A percentile compares a stretch with the other conserved stretches of the same genome.
phyloP scores from a whole-genome alignment of 30 jellyfish, hydroid and myxozoan genomes.

The Cassiopea xamachana region DNA sequence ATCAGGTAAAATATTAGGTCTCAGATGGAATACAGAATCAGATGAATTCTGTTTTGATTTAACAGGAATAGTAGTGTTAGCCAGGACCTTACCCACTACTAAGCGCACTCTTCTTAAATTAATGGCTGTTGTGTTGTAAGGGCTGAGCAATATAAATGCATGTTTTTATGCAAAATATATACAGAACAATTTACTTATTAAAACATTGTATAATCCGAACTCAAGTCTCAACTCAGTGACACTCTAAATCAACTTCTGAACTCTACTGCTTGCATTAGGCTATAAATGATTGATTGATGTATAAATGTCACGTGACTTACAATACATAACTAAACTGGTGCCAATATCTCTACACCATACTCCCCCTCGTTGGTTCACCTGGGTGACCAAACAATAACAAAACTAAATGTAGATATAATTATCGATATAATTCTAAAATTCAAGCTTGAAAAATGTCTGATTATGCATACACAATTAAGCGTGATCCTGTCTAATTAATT shows the following conservation, averaged over 20 bases:
- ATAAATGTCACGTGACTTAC: conserved; percentile 4
- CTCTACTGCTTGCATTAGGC: not conserved
- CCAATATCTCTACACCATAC: conserved; percentile 29
- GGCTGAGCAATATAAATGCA: not conserved
- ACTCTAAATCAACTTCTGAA: not conserved
- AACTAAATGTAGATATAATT: not conserved
- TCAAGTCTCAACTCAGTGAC: not conserved
- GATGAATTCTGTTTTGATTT: too few relatives aligned
- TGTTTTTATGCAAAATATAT: not conserved
- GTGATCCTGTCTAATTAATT: not conserved
- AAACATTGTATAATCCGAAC: not conserved
- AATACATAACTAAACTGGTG: not conserved
- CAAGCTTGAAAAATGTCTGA: not conserved
- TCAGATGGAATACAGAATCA: too few relatives aligned
- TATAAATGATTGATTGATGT: not conserved
- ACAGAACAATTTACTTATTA: not conserved
- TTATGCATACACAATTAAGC: not conserved
- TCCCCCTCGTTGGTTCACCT: conserved; percentile 34
- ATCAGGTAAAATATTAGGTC: too few relatives aligned
- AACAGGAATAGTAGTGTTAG: too few relatives aligned
- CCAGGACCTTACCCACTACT: too few relatives aligned
- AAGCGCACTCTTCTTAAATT: too few relatives aligned
- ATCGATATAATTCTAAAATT: not conserved
- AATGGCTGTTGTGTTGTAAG: not conserved
- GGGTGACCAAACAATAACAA: not conserved